phyloP scores from a whole-genome alignment of 2,888 invertebrate genomes.

The Crossocerus cetratus region DNA sequence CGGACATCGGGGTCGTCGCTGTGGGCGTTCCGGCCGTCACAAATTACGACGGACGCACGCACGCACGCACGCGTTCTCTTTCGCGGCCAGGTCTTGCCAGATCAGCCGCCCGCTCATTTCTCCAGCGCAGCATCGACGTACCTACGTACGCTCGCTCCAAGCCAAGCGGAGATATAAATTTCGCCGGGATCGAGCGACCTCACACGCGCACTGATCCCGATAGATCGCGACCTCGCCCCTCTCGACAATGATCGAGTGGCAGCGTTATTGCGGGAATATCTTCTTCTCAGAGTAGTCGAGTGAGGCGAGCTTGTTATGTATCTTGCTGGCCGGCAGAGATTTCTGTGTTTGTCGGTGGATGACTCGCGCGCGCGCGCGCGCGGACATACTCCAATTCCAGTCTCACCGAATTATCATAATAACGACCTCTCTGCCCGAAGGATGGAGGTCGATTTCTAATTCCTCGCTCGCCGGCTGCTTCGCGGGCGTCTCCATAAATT shows the following conservation, averaged over 20 bases:
- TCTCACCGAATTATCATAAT: slow-evolving; percentile 67
- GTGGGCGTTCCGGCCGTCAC: slow-evolving; percentile 49
- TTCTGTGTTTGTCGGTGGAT: slow-evolving; percentile 21
- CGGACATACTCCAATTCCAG: slow-evolving; percentile 65
- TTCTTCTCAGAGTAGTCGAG: background rate
- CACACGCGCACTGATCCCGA: slow-evolving; percentile 12
- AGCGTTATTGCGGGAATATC: no score
- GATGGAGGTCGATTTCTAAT: slow-evolving; percentile 72
- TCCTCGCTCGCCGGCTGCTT: slow-evolving; percentile 57
- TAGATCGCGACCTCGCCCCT: background rate
- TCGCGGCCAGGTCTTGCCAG: slow-evolving; percentile 15
- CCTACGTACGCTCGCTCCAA: slow-evolving; percentile 38
- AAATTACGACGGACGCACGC: slow-evolving; percentile 60
- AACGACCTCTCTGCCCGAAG: slow-evolving; percentile 52
- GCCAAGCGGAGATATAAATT: slow-evolving; percentile 47
- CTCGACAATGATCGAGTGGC: no score
- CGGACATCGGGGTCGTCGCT: slow-evolving; percentile 36
- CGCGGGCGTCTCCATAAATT: slow-evolving; percentile 67
- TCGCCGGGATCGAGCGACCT: slow-evolving; percentile 37
- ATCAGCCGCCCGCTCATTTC: background rate
- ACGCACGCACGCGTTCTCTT: slow-evolving; percentile 38
- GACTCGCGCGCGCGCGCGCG: no score
- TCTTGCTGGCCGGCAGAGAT: background rate
- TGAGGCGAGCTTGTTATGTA: background rate
- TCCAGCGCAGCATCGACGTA: slow-evolving; percentile 12